A percentile compares a stretch with the other conserved stretches of the same genome.
Conservation (phyloP, 2,113 vertebrate species). For the Macroglossus sobrinus region DNA sequence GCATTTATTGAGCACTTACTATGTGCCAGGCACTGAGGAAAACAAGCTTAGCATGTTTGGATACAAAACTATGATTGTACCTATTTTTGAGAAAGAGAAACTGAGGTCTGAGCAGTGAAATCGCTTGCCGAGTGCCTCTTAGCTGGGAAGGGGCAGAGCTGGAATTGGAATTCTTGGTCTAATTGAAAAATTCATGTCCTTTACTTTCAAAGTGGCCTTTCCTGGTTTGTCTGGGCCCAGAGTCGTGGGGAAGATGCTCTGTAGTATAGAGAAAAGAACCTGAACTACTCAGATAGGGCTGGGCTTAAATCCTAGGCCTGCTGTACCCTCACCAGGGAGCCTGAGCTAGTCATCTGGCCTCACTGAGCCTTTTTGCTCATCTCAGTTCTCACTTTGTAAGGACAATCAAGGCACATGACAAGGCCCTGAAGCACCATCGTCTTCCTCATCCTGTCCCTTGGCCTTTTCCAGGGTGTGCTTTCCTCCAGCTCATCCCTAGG, state of each 20-base stretch:
- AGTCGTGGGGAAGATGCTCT: neutral
- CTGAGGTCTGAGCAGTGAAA: neutral
- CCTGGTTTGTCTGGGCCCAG: neutral
- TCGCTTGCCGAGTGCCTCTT: neutral
- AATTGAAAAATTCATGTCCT: neutral
- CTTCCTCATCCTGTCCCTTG: neutral
- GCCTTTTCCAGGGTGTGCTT: neutral
- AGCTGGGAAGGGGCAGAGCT: neutral
- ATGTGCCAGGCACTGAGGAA: neutral
- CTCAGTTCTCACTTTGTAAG: neutral
- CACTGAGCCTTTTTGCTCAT: slow-evolving; percentile 3
- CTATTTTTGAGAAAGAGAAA: neutral
- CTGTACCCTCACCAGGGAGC: neutral
- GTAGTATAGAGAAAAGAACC: neutral
- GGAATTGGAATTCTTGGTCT: neutral
- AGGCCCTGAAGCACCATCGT: rapidly evolving
- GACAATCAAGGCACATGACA: neutral
- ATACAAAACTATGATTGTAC: neutral
- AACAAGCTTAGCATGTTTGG: neutral
- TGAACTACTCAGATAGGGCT: neutral
- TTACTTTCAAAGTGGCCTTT: neutral
- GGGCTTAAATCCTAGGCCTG: neutral
- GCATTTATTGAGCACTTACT: neutral
- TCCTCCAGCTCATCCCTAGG: neutral
- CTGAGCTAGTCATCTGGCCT: neutral